These are phyloP conservation scores for Sphaeramia orbicularis DNA, from an alignment of 2,797 vertebrate genomes.

Conservation along the genomic window DNA sequence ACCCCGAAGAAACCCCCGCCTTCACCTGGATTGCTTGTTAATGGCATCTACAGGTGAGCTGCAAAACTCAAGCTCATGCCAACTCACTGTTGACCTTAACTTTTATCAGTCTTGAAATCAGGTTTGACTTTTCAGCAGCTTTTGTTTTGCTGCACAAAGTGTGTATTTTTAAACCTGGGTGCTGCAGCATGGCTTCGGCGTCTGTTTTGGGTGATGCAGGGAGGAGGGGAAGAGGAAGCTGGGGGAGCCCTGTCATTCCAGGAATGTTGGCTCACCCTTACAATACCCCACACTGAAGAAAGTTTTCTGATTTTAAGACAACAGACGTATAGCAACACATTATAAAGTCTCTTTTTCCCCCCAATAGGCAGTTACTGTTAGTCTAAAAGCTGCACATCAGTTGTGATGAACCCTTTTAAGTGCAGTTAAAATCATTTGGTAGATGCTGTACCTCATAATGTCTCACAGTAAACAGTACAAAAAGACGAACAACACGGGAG, in stretches of 20 bases:
- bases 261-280: conserved; percentile 16
- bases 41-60: conserved; percentile 67
- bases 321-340: conserved; percentile 1
- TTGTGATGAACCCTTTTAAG: not conserved
- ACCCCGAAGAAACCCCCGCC: conserved; percentile 19
- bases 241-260: not conserved
- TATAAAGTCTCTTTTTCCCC: conserved; percentile 2
- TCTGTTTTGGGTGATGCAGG: not conserved
- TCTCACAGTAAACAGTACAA: conserved; percentile 31
- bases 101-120: not conserved
- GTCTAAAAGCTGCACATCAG: conserved; percentile 8
- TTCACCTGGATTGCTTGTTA: conserved; percentile 3
- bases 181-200: conserved; percentile 16
- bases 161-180: conserved; percentile 52
- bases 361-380: not conserved
- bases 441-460: conserved; percentile 44
- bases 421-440: conserved; percentile 15
- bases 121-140: conserved; percentile 2
- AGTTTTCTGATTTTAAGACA: not conserved
- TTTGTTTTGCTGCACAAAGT: conserved; percentile 33
- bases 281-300: not conserved
- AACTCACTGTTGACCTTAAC: not conserved
- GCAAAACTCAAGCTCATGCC: not conserved
- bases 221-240: not conserved
- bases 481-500: conserved; percentile 21